These are phyloP conservation scores for Leuctra nigra DNA, from an alignment of 2,888 invertebrate species.

Conservation along the genomic window DNA sequence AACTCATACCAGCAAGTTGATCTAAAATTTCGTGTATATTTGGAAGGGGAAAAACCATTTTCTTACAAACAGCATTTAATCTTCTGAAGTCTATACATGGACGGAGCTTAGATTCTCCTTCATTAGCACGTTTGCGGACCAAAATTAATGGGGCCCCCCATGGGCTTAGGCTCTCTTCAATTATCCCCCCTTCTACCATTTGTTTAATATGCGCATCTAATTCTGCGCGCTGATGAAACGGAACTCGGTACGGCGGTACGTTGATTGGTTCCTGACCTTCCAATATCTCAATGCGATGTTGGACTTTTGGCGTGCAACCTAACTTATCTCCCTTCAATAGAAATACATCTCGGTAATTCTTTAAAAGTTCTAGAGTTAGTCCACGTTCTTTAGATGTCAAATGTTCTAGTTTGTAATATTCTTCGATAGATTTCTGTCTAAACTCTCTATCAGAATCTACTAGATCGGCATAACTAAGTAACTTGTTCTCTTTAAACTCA, in stretches of 20 bases:
- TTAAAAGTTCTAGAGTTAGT: neutral
- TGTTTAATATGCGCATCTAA: neutral
- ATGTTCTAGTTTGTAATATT: neutral
- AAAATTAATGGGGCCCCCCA: conserved; percentile 1
- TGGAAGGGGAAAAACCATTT: conserved; percentile 1
- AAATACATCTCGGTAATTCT: neutral
- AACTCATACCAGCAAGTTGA: neutral
- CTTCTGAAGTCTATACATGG: neutral
- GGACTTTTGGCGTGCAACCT: neutral
- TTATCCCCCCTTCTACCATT: neutral
- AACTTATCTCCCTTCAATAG: neutral
- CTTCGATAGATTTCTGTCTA: neutral
- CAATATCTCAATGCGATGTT: neutral
- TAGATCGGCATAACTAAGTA: neutral
- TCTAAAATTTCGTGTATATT: neutral
- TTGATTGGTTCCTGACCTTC: neutral
- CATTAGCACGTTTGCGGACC: neutral
- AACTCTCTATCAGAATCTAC: neutral
- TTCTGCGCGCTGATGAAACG: neutral
- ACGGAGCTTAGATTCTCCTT: neutral
- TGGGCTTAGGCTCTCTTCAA: neutral
- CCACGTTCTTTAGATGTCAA: neutral
- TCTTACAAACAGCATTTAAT: neutral
- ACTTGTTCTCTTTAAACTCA: neutral
- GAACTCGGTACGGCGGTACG: neutral